A percentile compares a stretch with the other conserved stretches of the same genome.
Conservation (phyloP, 2,113 vertebrate genomes). For the Rostratula benghalensis region DNA sequence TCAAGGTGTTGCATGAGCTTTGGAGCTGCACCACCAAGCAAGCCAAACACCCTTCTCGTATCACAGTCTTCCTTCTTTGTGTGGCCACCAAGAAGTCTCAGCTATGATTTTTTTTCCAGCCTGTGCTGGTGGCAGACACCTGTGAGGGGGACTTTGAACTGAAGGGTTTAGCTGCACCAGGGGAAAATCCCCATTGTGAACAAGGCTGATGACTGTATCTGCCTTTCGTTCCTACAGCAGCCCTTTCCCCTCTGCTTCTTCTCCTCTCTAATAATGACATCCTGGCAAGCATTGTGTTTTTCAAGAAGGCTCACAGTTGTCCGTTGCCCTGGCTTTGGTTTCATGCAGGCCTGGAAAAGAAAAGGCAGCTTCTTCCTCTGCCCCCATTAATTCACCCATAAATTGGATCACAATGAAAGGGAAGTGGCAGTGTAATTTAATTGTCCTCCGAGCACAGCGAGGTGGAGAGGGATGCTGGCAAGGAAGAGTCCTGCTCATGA, state of each 20-base stretch:
- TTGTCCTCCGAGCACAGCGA: not conserved
- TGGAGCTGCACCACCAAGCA: fast-evolving
- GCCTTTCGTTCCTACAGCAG: not conserved
- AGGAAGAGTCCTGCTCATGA: not conserved
- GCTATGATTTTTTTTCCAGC: not conserved
- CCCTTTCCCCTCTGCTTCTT: not conserved
- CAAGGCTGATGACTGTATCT: not conserved
- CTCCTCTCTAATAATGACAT: conserved; percentile 7
- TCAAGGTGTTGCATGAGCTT: fast-evolving
- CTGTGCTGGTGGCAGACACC: not conserved
- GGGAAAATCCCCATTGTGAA: not conserved
- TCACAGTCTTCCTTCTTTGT: not conserved
- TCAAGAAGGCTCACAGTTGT: not conserved
- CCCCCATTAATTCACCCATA: conserved; percentile 23
- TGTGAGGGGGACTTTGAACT: not conserved
- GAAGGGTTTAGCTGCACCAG: not conserved
- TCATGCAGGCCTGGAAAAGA: not conserved
- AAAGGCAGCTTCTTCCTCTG: conserved; percentile 16
- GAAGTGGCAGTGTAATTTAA: not conserved
- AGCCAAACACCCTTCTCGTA: not conserved
- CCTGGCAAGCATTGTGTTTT: not conserved
- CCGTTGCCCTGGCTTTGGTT: conserved; percentile 14
- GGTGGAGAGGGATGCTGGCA: not conserved
- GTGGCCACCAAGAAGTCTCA: not conserved
- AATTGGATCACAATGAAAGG: conserved; percentile 47